Evolutionary conservation across 2,113 vertebrate species (phyloP), one percentile per base, ranked within the genome.

Genomic region (Platycercus adscitus): DNA sequence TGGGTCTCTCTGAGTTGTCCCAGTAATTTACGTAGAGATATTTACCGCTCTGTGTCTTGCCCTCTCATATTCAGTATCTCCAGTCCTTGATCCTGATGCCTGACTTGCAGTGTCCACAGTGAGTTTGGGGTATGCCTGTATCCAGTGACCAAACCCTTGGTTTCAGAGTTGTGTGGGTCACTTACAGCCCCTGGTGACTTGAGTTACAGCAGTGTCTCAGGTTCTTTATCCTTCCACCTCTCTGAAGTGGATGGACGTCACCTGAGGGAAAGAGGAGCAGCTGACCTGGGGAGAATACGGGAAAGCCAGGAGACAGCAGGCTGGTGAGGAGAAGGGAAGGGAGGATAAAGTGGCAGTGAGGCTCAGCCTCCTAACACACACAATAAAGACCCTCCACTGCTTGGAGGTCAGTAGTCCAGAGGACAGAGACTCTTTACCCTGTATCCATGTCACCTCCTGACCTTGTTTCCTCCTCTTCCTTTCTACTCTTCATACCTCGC

Each of bases 101-200:
- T 66, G 33, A 26, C 9, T 80, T 29, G 6, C 10, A 53, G 28
- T 14, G 6, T 37, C 31, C 31, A 18, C 60, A 76, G 0, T 35
- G 47, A 76, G 8, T 52, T 81, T 26, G 10, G 43, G 53, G 65
- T 37, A 16, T 12, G 72, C 15, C 58, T 6, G 1, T 23, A 37
- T 7, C 17, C 23, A 2, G 9, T 82, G 52, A 55, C 35, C 24
- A 10, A 24, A 56, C 7, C 10, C 24, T 69, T 0, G 0, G 24
- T 83, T 82, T 61, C 35, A 26, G 20, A 12, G 1, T 52, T 56
- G 8, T 43, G 4, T 19, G 61, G 21, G 39, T 89, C 29, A 11
- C 33, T 12, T 41, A 6, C 33, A 75, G 47, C 20, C 28, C 5
- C 6, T 21, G 15, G 20, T 81, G 64, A 9, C 44, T 63, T 63